These are phyloP conservation scores for Elegia similella DNA, from an alignment of 2,888 invertebrate species.

Conservation along the genomic window DNA sequence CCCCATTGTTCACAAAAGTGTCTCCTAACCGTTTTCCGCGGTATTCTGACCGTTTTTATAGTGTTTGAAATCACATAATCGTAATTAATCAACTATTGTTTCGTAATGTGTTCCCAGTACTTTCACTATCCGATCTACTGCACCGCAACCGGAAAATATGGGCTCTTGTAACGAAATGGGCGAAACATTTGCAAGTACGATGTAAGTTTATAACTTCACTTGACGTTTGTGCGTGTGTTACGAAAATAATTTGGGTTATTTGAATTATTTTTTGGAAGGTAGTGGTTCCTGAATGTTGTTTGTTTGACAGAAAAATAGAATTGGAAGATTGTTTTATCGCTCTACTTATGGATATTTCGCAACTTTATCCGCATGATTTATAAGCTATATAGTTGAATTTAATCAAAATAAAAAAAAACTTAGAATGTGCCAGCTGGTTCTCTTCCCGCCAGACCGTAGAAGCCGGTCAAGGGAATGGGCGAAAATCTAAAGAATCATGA, in stretches of 20 bases:
- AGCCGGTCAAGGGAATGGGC: too few relatives aligned
- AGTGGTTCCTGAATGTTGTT: too few relatives aligned
- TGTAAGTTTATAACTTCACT: background rate
- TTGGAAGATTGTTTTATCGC: too few relatives aligned
- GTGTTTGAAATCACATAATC: constrained; percentile 18
- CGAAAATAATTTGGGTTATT: background rate
- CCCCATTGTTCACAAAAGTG: constrained; percentile 5
- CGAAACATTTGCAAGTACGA: background rate
- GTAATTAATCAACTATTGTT: constrained; percentile 35
- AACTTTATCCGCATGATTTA: too few relatives aligned
- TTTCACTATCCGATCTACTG: constrained; percentile 56
- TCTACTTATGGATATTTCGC: too few relatives aligned
- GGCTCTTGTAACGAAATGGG: background rate
- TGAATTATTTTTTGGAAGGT: too few relatives aligned
- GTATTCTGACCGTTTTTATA: constrained; percentile 21
- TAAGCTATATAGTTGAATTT: too few relatives aligned
- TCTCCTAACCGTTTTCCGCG: constrained; percentile 15
- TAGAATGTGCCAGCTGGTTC: too few relatives aligned
- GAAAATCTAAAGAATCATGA: too few relatives aligned
- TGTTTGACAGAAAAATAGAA: too few relatives aligned
- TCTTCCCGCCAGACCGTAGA: too few relatives aligned
- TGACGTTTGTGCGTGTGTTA: background rate
- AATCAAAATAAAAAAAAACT: too few relatives aligned
- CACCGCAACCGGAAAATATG: constrained; percentile 32
- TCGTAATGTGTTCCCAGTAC: constrained; percentile 37